phyloP scores from a whole-genome alignment of 2,113 vertebrate species.

The Oncorhynchus kisutch region DNA sequence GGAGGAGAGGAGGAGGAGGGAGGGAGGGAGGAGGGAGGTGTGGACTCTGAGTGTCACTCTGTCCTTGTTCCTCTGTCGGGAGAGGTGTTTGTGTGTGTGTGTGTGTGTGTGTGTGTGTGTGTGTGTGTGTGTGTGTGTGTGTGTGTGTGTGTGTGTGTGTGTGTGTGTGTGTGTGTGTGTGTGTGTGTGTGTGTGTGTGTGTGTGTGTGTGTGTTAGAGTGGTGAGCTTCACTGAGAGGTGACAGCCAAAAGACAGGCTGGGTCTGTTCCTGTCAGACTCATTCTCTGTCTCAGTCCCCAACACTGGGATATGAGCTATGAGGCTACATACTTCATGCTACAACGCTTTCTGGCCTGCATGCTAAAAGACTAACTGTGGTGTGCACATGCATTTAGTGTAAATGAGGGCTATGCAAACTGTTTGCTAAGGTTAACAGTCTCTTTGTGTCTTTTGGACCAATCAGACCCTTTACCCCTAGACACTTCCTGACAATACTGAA shows the following conservation, averaged over 20 bases:
- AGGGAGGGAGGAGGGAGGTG: constrained; percentile 5
- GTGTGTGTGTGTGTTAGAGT: constrained; percentile 16
- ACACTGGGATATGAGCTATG: constrained; percentile 30
- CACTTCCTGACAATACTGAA: too few species aligned
- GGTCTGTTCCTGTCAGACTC: constrained; percentile 56
- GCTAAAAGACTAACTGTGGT: too few species aligned
- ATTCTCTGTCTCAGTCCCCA: constrained; percentile 27
- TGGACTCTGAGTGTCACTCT: constrained; percentile 47
- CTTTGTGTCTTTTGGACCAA: too few species aligned
- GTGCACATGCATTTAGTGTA: too few species aligned
- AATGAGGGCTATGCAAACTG: too few species aligned
- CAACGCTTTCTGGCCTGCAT: too few species aligned
- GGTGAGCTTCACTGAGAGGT: constrained; percentile 60
- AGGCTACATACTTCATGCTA: not conserved
- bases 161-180: too few species aligned
- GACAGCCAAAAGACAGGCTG: constrained; percentile 56
- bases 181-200: not conserved
- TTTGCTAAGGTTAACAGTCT: too few species aligned
- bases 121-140: not conserved
- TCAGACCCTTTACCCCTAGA: too few species aligned
- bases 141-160: not conserved
- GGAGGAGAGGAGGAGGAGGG: constrained; percentile 2
- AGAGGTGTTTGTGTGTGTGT: not conserved
- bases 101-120: too few species aligned
- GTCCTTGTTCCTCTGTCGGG: constrained; percentile 53